Base-by-base conservation (phyloP, 2,113 vertebrate species). In the Saguinus imperator region DNA sequence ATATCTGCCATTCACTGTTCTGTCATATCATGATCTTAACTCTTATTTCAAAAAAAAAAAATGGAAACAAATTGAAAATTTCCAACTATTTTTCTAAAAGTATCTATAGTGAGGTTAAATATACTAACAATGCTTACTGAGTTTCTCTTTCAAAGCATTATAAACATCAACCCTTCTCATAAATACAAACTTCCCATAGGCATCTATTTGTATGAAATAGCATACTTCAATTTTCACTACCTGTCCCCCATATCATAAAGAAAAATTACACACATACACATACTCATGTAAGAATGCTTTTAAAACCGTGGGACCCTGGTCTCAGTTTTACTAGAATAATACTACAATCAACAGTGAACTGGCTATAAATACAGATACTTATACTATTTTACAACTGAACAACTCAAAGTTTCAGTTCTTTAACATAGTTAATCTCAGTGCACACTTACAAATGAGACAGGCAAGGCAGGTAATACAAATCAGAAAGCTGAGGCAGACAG, bases 51-150 rank as follows among this genome's bases (percentile, higher is more conserved):
- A 70, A 77, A 50, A 79, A 79, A 57, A 79, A 79, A 57, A 61
- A 52, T 3, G 11, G 45, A 86, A 88, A 64, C 10, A 83, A 89
- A 91, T 5, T 0, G 90, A 90, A 70, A 57, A 43, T 55, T 82
- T 94, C 40, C 35, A 87, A 85, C 6, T 57, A 83, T 12, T 84
- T 17, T 17, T 89, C 43, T 89, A 89, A 85, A 89, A 93, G 86
- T n/a, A 70, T 17, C 80, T 83, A 66, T 5, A 88, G 16, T 87
- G 20, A 89, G 14, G 35, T 45, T 83, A 92, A 92, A 80, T 50
- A 84, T 58, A 66, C 50, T 77, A 72, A 76, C 17, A 57, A 45
- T 91, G 29, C 20, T 91, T 64, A 93, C 9, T 58, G 61, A 89
- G 61, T 5, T 75, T 72, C 8, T 91, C 45, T 97, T 86, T 82